Percentiles rank a stretch among this genome's conserved stretches.
These are phyloP conservation scores for Hyposmocoma kahamanoa DNA, from an alignment of 1,140 invertebrate genomes.

Conservation along the genomic window DNA sequence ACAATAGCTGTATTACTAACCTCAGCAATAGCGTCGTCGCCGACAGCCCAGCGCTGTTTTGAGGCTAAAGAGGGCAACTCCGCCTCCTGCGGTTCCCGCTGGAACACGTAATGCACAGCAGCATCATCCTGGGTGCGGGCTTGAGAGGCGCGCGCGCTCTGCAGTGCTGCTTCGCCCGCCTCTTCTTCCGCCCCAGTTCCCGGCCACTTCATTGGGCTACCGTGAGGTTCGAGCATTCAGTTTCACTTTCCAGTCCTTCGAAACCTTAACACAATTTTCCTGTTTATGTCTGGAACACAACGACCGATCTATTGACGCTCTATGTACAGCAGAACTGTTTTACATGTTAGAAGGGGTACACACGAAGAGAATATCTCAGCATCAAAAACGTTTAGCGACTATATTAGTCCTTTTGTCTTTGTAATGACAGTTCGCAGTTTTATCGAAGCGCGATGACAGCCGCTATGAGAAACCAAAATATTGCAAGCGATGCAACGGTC, in stretches of 20 bases:
- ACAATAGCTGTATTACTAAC: no score
- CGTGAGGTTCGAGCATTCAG: slow-evolving; percentile 74
- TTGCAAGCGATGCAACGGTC: slow-evolving; percentile 53
- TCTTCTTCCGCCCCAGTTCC: slow-evolving; percentile 69
- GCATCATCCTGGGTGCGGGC: slow-evolving; percentile 86
- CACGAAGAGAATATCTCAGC: slow-evolving; percentile 27
- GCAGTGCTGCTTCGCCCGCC: slow-evolving; percentile 61
- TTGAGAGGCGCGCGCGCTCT: slow-evolving; percentile 57
- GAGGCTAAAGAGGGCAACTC: slow-evolving; percentile 81
- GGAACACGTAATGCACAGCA: slow-evolving; percentile 90
- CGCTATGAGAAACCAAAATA: slow-evolving; percentile 66
- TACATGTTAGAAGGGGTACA: slow-evolving; percentile 48
- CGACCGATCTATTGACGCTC: slow-evolving; percentile 30
- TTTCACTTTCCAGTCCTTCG: slow-evolving; percentile 49
- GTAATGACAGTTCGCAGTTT: slow-evolving; percentile 59
- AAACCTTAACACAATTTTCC: slow-evolving; percentile 46
- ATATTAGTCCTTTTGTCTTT: slow-evolving; percentile 58
- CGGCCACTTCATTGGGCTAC: slow-evolving; percentile 74
- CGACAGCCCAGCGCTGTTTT: slow-evolving; percentile 85
- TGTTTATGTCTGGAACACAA: slow-evolving; percentile 31
- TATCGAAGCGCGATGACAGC: slow-evolving; percentile 66
- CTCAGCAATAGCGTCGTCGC: slow-evolving; percentile 87
- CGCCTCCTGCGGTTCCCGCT: slow-evolving; percentile 83
- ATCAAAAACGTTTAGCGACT: slow-evolving; percentile 49
- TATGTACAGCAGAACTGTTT: slow-evolving; percentile 33